Evolutionary conservation across 1,140 invertebrate genomes (phyloP).

Genomic region (Paraescarpia echinospica): DNA sequence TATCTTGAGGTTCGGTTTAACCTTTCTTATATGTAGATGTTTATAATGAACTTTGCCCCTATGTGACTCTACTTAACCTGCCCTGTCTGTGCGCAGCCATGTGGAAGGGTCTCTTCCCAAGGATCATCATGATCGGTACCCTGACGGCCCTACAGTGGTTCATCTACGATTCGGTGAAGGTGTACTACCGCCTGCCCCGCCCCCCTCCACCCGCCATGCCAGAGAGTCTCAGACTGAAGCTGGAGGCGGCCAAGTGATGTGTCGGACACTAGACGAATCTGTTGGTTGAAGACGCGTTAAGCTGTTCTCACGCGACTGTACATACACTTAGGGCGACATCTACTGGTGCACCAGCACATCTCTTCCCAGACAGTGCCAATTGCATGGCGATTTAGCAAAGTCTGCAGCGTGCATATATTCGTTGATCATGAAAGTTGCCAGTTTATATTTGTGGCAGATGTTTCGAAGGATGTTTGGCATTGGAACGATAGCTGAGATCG

Average conservation of each 20-base stretch:
- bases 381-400: not conserved
- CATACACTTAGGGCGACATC: not conserved
- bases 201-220: slow-evolving; percentile 99
- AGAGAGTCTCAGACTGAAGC: slow-evolving; percentile 71
- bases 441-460: not conserved
- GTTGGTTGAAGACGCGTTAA: not conserved
- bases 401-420: too few species aligned
- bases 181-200: slow-evolving; percentile 77
- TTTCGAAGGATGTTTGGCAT: not conserved
- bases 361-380: not conserved
- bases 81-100: slow-evolving; percentile 63
- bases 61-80: too few species aligned
- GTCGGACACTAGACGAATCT: not conserved
- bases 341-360: not conserved
- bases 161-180: slow-evolving; percentile 93
- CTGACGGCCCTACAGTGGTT: slow-evolving; percentile 99
- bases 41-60: too few species aligned
- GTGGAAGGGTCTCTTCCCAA: slow-evolving; percentile 95
- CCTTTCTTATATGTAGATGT: too few species aligned
- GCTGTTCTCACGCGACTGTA: not conserved
- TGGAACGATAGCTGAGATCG: not conserved
- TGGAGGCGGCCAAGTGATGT: slow-evolving; percentile 20
- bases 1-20: not conserved
- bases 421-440: not conserved
- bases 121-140: slow-evolving; percentile 99